Evolutionary conservation across 2,888 invertebrate species (phyloP).

Genomic region (Rhaphigaster nebulosa): DNA sequence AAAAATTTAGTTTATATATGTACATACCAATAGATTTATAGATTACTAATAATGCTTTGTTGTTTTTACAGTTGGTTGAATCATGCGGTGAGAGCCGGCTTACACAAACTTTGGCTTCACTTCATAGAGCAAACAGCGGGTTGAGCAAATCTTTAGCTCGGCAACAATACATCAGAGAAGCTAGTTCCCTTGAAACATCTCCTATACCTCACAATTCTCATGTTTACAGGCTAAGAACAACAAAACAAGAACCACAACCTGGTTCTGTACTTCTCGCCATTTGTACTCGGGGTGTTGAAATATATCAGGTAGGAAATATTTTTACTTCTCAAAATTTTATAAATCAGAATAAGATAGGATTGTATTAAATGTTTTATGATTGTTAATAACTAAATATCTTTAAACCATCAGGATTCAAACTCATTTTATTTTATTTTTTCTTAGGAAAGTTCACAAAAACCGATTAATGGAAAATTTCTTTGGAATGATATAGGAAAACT

Average conservation of each 20-base stretch:
- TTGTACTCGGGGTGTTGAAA: slow-evolving; percentile 91
- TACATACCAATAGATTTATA: too few species aligned
- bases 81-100: slow-evolving; percentile 68
- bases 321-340: neutral
- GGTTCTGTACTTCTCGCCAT: slow-evolving; percentile 85
- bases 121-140: slow-evolving; percentile 86
- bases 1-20: too few species aligned
- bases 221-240: slow-evolving; percentile 83
- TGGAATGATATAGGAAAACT: slow-evolving; percentile 97
- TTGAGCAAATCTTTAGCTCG: slow-evolving; percentile 86
- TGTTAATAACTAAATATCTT: neutral
- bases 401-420: neutral
- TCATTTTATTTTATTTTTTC: slow-evolving; percentile 45
- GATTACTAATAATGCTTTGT: slow-evolving; percentile 45
- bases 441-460: slow-evolving; percentile 69
- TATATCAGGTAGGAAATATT: slow-evolving; percentile 76
- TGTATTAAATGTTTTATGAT: neutral
- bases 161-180: slow-evolving; percentile 81
- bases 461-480: slow-evolving; percentile 83
- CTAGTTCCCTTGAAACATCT: slow-evolving; percentile 69
- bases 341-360: neutral
- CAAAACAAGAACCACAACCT: slow-evolving; percentile 81
- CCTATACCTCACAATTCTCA: slow-evolving; percentile 84
- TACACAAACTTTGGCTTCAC: slow-evolving; percentile 77
- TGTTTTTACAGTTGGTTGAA: slow-evolving; percentile 67